Percentiles rank a stretch among this genome's conserved stretches.
phyloP scores from a whole-genome alignment of 2,797 vertebrate species.

The Sebastes alutus region DNA sequence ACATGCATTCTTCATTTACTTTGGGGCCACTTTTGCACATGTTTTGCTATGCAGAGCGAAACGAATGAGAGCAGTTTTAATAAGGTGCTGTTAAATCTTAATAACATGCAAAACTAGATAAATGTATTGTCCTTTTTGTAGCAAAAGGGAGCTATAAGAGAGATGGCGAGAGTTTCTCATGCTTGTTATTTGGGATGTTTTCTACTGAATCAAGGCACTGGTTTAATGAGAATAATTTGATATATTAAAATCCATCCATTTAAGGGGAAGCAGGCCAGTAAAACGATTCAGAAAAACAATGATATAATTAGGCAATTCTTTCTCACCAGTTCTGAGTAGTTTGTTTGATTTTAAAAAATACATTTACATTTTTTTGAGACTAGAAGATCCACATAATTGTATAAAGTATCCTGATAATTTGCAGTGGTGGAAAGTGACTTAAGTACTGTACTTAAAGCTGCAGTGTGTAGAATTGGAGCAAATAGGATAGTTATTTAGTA shows the following conservation, averaged over 20 bases:
- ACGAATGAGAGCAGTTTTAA: not conserved
- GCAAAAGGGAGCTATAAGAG: not conserved
- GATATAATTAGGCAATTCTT: not conserved
- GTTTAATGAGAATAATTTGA: slow-evolving; percentile 2
- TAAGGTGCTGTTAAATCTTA: slow-evolving; percentile 45
- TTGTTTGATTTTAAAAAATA: not conserved
- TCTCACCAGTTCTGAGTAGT: not conserved
- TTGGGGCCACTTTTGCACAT: not conserved
- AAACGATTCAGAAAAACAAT: not conserved
- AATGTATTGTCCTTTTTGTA: not conserved
- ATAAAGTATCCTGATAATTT: not conserved
- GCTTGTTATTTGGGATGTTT: not conserved
- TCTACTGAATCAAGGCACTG: not conserved
- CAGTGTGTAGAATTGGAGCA: too few relatives aligned
- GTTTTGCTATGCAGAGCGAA: not conserved
- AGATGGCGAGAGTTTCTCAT: not conserved
- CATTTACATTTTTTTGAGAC: not conserved
- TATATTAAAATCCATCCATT: not conserved
- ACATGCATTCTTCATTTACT: not conserved
- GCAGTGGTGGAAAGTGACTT: not conserved
- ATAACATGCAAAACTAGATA: slow-evolving; percentile 49
- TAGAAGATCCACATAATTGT: not conserved
- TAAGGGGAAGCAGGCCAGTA: not conserved
- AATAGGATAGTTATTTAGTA: too few relatives aligned
- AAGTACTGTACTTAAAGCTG: not conserved